phyloP scores from a whole-genome alignment of 1,140 invertebrate genomes.

The Tyrophagus putrescentiae region DNA sequence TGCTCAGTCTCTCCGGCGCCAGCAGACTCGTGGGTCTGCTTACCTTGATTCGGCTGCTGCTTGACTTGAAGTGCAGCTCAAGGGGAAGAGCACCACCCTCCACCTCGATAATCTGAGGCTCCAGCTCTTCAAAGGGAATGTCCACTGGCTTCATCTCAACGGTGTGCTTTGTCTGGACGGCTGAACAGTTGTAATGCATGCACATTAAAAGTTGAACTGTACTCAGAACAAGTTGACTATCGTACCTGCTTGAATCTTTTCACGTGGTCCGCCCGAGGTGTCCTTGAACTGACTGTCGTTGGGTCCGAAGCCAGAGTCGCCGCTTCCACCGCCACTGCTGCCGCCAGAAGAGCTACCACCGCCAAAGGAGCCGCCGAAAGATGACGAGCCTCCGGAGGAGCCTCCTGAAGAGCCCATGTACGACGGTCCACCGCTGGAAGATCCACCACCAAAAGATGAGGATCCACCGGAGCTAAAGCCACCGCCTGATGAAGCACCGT shows the following conservation, averaged over 20 bases:
- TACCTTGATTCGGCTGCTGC: not conserved
- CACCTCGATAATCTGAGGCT: slow-evolving; percentile 7
- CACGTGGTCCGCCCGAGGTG: not conserved
- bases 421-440: not conserved
- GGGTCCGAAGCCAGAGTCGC: not conserved
- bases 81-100: not conserved
- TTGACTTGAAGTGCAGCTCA: not conserved
- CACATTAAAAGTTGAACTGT: too few species aligned
- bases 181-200: too few species aligned
- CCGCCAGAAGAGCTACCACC: slow-evolving; percentile 2
- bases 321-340: slow-evolving; percentile 7
- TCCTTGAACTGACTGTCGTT: not conserved
- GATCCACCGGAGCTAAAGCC: not conserved
- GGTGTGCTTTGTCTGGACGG: slow-evolving; percentile 5
- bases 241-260: slow-evolving; percentile 11
- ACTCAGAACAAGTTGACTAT: too few species aligned
- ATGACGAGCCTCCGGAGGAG: not conserved
- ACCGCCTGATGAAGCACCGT: not conserved
- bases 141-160: slow-evolving; percentile 8
- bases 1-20: not conserved
- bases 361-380: not conserved
- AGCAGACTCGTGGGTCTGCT: not conserved
- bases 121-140: not conserved
- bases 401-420: not conserved
- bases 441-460: not conserved